These are phyloP conservation scores for Myrmecobius fasciatus DNA, from an alignment of 2,113 vertebrate genomes.

Conservation along the genomic window DNA sequence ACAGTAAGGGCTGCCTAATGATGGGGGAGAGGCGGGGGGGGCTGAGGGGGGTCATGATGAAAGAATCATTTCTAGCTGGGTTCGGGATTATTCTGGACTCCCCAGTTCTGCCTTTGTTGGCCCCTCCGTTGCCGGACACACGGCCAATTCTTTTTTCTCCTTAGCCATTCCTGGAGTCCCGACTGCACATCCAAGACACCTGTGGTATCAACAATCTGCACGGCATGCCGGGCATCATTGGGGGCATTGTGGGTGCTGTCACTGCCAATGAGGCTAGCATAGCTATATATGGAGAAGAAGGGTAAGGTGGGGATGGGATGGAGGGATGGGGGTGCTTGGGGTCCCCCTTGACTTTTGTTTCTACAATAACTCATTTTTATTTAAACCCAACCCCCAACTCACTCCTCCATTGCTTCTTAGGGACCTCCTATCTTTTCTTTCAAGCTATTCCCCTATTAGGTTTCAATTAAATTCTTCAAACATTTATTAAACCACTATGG, in stretches of 20 bases:
- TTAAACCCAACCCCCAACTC: background rate
- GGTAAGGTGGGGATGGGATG: constrained; percentile 80
- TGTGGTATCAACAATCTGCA: constrained; percentile 98
- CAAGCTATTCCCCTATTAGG: background rate
- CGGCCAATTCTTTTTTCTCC: background rate
- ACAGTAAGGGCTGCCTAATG: constrained; percentile 85
- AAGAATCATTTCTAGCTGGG: background rate
- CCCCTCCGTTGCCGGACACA: background rate
- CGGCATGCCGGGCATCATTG: constrained; percentile 92
- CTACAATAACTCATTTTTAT: background rate
- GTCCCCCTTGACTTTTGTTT: background rate
- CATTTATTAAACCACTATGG: background rate
- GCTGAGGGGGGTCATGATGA: background rate
- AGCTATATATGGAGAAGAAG: constrained; percentile 85
- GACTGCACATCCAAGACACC: constrained; percentile 93
- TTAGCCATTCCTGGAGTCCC: constrained; percentile 92
- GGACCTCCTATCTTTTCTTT: background rate
- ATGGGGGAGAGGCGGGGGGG: background rate
- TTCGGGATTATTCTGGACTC: background rate
- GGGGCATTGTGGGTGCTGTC: constrained; percentile 92
- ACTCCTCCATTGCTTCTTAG: background rate
- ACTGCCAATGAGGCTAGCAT: constrained; percentile 87
- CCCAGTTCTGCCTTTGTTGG: background rate
- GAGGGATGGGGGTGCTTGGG: background rate
- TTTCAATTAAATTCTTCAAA: background rate